Evolutionary conservation across 2,113 vertebrate species (phyloP), one percentile per base, ranked within the genome.

Genomic region (Marmota flaviventris): DNA sequence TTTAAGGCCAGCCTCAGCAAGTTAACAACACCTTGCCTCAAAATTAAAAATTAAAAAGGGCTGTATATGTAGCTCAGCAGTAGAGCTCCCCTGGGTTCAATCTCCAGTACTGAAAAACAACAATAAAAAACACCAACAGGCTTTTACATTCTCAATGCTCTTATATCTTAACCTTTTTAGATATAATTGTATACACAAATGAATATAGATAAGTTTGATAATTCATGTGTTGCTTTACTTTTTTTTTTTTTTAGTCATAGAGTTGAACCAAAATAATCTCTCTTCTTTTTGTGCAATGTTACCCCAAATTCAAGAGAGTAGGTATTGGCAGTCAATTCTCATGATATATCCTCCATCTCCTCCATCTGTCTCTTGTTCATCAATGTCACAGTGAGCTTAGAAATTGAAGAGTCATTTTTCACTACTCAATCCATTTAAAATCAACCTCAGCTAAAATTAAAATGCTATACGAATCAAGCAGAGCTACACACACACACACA

Each of bases 161-260:
- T 61, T 5, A 0, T 85, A 39, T 93, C 72, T 94, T 97, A 94
- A 91, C 89, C 58, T 86, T 86, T 95, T 98, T 95, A 97, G 91
- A 81, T 45, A 85, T 65, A 53, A 89, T 29, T 56, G 32, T 29
- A 25, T 48, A 75, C 96, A 67, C 91, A 92, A 37, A 61, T 16
- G 16, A 11, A 53, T 94, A 61, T 97, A 63, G 81, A 73, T 95
- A 82, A 16, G n/a, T 88, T 83, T 95, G 89, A 89, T 39, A 75
- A 29, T 75, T 93, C 87, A 94, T 58, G 95, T 97, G 92, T 92
- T 92, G 77, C 86, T 98, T 93, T 92, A 92, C 58, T 65, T 91
- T 90, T 77, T 65, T 93, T 65, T 93, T 95, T 73, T 96, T 97
- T 97, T 89, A 85, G 89, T 56, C 32, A 89, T 96, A 25, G 42